These are phyloP conservation scores for Microcebus ravelobensis DNA, from an alignment of 2,113 vertebrate species.

Conservation along the genomic window DNA sequence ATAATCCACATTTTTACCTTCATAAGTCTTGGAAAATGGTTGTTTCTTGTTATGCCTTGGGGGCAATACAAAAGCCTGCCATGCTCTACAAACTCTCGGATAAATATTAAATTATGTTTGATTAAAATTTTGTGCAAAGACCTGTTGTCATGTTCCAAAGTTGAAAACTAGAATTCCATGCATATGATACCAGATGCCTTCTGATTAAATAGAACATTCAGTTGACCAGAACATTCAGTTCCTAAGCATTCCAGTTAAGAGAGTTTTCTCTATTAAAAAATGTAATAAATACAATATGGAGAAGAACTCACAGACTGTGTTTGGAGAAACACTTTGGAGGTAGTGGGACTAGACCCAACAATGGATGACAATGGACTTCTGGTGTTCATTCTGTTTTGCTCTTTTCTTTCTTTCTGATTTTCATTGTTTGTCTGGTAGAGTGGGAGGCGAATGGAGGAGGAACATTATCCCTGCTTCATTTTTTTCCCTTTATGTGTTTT, in stretches of 20 bases:
- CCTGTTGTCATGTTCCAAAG: not conserved
- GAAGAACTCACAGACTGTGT: not conserved
- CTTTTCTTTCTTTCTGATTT: not conserved
- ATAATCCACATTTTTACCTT: conserved; percentile 37
- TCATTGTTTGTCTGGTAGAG: not conserved
- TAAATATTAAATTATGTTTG: conserved; percentile 61
- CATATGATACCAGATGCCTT: not conserved
- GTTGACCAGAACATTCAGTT: not conserved
- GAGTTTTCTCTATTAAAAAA: not conserved
- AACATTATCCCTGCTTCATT: not conserved
- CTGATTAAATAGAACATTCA: not conserved
- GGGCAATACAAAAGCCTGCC: conserved; percentile 23
- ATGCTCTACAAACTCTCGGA: conserved; percentile 5
- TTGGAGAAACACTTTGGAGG: not conserved
- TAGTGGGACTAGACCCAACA: too few species aligned
- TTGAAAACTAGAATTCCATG: not conserved
- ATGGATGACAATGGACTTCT: not conserved
- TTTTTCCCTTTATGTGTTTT: not conserved
- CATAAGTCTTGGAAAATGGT: conserved; percentile 7
- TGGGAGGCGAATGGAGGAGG: not conserved
- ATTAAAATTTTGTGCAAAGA: conserved; percentile 47
- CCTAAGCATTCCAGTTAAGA: not conserved
- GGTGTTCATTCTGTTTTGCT: not conserved
- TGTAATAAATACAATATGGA: not conserved
- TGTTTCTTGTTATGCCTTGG: conserved; percentile 31